Evolutionary conservation across 2,888 invertebrate genomes (phyloP).

Genomic region (Hypercompe scribonia): DNA sequence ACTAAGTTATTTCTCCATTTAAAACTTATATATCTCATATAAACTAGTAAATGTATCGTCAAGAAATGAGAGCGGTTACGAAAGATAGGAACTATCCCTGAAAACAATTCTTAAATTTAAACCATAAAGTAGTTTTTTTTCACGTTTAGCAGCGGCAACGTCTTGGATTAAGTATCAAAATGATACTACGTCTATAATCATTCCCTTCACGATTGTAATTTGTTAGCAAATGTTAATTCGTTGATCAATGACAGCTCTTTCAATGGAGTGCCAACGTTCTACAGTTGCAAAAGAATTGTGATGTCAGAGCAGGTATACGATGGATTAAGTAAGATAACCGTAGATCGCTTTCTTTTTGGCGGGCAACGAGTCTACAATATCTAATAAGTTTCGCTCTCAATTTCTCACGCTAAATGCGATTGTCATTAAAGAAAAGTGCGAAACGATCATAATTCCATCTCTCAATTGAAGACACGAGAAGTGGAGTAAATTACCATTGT

Average conservation of each 20-base stretch:
- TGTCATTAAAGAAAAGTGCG: conserved; percentile 53
- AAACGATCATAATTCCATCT: conserved; percentile 55
- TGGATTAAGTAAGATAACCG: conserved; percentile 66
- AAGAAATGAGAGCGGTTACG: background rate
- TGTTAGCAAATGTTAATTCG: background rate
- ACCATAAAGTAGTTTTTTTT: background rate
- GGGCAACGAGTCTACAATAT: conserved; percentile 52
- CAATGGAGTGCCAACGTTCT: conserved; percentile 48
- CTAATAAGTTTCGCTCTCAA: conserved; percentile 69
- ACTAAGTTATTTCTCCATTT: background rate
- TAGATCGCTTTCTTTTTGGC: conserved; percentile 75
- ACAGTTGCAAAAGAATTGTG: conserved; percentile 58
- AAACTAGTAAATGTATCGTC: background rate
- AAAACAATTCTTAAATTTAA: background rate
- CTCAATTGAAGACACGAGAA: background rate
- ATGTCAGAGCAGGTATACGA: conserved; percentile 59
- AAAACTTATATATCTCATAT: background rate
- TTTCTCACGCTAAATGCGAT: conserved; percentile 54
- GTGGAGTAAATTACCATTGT: background rate
- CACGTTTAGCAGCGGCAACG: background rate
- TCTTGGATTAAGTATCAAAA: background rate
- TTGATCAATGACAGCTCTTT: conserved; percentile 35
- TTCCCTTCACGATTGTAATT: conserved; percentile 9
- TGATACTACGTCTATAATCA: background rate
- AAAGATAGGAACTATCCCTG: background rate